Evolutionary conservation across 1,140 invertebrate genomes (phyloP).

Genomic region (Zaprionus inermis): DNA sequence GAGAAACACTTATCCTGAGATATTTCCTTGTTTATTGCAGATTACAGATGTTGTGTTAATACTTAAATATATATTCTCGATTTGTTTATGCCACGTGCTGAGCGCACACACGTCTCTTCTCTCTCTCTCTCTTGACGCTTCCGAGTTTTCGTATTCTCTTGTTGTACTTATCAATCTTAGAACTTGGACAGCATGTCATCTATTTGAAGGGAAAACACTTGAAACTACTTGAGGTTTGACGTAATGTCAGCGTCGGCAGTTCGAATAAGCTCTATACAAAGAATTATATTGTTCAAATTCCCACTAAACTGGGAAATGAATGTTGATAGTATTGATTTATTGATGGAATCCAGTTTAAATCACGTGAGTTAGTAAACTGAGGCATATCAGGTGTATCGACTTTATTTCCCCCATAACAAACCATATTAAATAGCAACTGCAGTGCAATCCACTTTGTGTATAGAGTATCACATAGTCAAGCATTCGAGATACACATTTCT

Average conservation of each 20-base stretch:
- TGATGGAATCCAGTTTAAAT: not conserved
- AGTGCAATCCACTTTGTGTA: not conserved
- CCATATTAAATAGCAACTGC: not conserved
- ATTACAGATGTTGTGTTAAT: not conserved
- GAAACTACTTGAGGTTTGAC: constrained; percentile 26
- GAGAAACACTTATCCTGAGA: constrained; percentile 15
- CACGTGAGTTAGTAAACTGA: not conserved
- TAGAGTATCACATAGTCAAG: constrained; percentile 1
- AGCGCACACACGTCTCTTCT: not conserved
- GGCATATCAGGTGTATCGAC: not conserved
- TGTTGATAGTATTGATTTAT: too few relatives aligned
- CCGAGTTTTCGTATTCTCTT: constrained; percentile 1
- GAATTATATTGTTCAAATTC: not conserved
- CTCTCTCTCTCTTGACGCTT: constrained; percentile 18
- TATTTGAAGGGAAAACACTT: constrained; percentile 36
- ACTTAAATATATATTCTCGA: constrained; percentile 14
- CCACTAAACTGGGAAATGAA: too few relatives aligned
- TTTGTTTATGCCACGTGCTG: constrained; percentile 48
- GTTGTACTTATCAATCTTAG: constrained; percentile 4
- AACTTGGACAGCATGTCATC: constrained; percentile 27
- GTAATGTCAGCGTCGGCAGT: constrained; percentile 22
- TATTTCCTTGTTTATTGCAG: constrained; percentile 25
- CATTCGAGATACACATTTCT: not conserved
- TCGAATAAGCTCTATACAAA: constrained; percentile 23
- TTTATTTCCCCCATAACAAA: not conserved